Conservation (phyloP, 2,888 invertebrate species). For the Epicampocera succincta region DNA sequence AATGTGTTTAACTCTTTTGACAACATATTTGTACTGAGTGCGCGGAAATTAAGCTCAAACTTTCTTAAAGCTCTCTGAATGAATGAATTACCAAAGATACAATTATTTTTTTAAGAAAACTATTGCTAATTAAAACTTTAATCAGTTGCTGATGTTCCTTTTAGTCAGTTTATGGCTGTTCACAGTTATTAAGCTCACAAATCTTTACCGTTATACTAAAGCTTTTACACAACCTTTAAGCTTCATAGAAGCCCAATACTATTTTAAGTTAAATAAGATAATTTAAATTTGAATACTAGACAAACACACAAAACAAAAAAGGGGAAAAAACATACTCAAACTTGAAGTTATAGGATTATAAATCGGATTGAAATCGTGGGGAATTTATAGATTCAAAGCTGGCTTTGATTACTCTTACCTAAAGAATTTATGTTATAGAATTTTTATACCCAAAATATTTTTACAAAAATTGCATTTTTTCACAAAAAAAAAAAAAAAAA, state of each 20-base stretch:
- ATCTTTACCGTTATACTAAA: not conserved
- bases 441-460: conserved; percentile 7
- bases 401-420: conserved; percentile 51
- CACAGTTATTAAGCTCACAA: conserved; percentile 12
- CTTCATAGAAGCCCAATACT: not conserved
- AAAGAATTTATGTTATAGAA: not conserved
- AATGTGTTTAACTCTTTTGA: conserved; percentile 62
- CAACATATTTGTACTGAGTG: conserved; percentile 68
- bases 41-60: conserved; percentile 32
- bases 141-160: conserved; percentile 45
- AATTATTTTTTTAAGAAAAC: conserved; percentile 15
- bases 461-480: conserved; percentile 29
- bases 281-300: not conserved
- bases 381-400: conserved; percentile 44
- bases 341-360: not conserved
- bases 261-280: conserved; percentile 1
- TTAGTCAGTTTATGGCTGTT: conserved; percentile 29
- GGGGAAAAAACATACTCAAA: not conserved
- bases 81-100: conserved; percentile 39
- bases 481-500: too few relatives aligned
- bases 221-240: conserved; percentile 21
- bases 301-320: not conserved
- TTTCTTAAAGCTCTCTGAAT: conserved; percentile 41
- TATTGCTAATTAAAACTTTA: not conserved
- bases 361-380: not conserved